Base-by-base conservation (phyloP, 2,797 vertebrate genomes). In the Hypotaenidia philippensis region DNA sequence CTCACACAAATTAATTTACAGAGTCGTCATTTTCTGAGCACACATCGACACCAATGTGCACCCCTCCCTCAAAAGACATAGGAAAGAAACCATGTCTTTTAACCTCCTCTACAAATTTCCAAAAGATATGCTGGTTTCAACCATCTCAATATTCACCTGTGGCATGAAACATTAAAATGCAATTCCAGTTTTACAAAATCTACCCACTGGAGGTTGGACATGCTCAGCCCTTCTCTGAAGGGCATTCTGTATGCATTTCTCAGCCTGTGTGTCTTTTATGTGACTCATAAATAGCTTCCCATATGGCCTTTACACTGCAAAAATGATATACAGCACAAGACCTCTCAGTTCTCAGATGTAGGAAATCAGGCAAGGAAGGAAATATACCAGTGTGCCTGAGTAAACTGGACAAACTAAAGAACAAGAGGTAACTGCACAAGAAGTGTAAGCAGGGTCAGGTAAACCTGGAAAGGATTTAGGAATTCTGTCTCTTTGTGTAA, bases 1-100 rank as follows among this genome's bases (percentile, higher is more conserved):
- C 9, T 80, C 34, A 38, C n/a, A 71, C 6, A 71, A 82, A 70
- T 55, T 55, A 49, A 72, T 88, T 83, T 70, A 15, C 40, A 29
- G 38, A 80, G 25, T 59, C 36, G 74, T 60, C 22, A 18, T 16
- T 63, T 38, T 19, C n/a, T 38, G 21, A 85, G 21, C 19, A 38
- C 11, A 16, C 5, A 41, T 6, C 0, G 1, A n/a, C 68, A 45
- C 15, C 21, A 56, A 7, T 31, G 8, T 71, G 20, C 18, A 57
- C 23, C 5, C 13, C 13, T 77, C 17, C 21, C 25, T 22, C 11
- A 49, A 50, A 79, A 88, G 44, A 45, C 8, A 76, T 57, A 72
- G 3, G 25, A 60, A 75, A 41, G 2, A 65, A 72, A 20, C 12
- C 23, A 47, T 23, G 17, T 6, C 12, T 59, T 88, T 83, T 66